A percentile compares a stretch with the other conserved stretches of the same genome.
phyloP scores from a whole-genome alignment of 2,113 vertebrate genomes.

The Oophaga pumilio region DNA sequence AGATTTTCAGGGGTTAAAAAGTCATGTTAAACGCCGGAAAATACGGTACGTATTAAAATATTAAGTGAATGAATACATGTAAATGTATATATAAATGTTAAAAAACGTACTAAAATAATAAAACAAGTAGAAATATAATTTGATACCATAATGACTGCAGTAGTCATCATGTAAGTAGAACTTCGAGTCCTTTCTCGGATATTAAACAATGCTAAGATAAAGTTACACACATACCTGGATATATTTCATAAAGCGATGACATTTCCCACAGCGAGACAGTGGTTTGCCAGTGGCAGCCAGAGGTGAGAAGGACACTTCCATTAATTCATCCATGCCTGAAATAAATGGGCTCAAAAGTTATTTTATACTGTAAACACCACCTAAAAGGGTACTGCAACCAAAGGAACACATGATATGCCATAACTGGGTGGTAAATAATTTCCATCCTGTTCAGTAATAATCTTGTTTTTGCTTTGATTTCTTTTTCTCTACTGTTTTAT shows the following conservation, averaged over 20 bases:
- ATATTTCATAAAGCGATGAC: conserved; percentile 98
- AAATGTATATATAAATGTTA: no score
- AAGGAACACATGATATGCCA: not conserved
- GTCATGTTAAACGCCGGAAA: no score
- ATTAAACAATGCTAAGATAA: not conserved
- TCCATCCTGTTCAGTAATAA: no score
- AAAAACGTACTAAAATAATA: no score
- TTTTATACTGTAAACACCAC: not conserved
- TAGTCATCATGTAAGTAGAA: not conserved
- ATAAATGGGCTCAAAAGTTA: not conserved
- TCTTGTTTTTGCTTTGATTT: no score
- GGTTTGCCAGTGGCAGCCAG: conserved; percentile 92
- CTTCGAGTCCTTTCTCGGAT: not conserved
- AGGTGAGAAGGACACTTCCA: conserved; percentile 98
- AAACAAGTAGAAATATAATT: no score
- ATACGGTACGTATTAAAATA: no score
- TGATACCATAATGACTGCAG: not conserved
- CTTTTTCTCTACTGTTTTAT: no score
- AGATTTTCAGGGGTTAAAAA: no score
- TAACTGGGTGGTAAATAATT: not conserved
- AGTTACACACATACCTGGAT: conserved; percentile 83
- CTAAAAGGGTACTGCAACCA: not conserved
- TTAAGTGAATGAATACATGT: no score
- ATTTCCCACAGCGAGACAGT: conserved; percentile 95
- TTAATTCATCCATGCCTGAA: conserved; percentile 94